A percentile compares a stretch with the other conserved stretches of the same genome.
Evolutionary conservation across 1,140 invertebrate species (phyloP).

Genomic region (Penaeus chinensis): DNA sequence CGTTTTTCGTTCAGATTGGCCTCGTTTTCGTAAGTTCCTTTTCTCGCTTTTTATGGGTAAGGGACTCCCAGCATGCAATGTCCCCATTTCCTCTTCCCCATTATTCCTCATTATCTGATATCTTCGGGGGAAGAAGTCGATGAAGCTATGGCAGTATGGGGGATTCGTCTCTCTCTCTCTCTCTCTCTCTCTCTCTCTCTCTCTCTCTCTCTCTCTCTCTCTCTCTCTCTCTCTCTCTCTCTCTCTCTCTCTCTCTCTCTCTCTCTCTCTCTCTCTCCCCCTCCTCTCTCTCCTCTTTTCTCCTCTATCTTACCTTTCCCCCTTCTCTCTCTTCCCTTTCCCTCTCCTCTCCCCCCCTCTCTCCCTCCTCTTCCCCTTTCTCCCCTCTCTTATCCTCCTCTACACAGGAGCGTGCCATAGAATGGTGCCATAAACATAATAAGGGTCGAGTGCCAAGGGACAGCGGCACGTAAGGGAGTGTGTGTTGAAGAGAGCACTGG

Average conservation of each 20-base stretch:
- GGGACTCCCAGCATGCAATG: no score
- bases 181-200: neutral
- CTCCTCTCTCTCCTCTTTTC: neutral
- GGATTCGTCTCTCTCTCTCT: neutral
- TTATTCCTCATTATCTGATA: no score
- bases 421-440: no score
- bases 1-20: no score
- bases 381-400: no score
- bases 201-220: slow-evolving; percentile 7
- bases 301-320: no score
- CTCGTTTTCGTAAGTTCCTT: no score
- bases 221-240: neutral
- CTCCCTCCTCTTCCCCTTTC: neutral
- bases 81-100: no score
- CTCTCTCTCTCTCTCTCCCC: no score
- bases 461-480: neutral
- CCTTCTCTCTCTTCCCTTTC: neutral
- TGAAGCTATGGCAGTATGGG: neutral
- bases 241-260: neutral
- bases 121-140: no score
- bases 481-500: neutral
- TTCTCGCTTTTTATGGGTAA: no score
- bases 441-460: neutral
- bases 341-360: neutral
- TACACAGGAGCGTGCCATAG: no score